Evolutionary conservation across 2,113 vertebrate genomes (phyloP), one percentile per base, ranked within the genome.

Genomic region (Tragelaphus strepsiceros): DNA sequence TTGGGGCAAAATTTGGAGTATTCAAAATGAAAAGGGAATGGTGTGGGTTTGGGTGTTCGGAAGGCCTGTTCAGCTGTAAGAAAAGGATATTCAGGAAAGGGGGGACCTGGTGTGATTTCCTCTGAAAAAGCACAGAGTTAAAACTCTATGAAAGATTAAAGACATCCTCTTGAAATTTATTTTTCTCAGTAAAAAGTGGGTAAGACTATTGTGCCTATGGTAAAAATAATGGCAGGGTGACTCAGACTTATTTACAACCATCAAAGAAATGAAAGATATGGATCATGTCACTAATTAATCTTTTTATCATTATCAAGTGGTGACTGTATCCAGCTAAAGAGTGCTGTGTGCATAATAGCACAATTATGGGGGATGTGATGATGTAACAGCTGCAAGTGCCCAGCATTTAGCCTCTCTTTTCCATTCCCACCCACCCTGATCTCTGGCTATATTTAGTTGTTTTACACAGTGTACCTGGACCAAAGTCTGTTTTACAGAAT

Each of bases 391-490:
- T 98, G 98, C 98, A 95, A 98, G 98, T 98, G 98, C 97, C 98
- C 98, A 54, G 96, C 98, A 98, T 97, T 98, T 98, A 96, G 97
- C 98, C 98, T 98, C 98, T 99, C 98, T 98, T 99, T 99, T 99
- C 98, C 98, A 98, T 98, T 98, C 98, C 99, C 98, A 98, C 98
- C 99, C 98, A 98, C 98, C 96, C 97, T 98, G 98, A 98, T 98
- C 98, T 98, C 93, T 62, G 67, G 96, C 99, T 99, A 98, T 99
- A 98, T 99, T 99, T 99, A 99, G 99, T 98, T 99, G 98, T 98
- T 99, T 99, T 99, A 98, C 97, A 98, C 96, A 95, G 90, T 96
- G 87, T 95, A 98, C 98, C 98, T 98, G 95, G 97, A 98, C 97
- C 83, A 97, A 98, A 97, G 98, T 97, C 56, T 95, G 21, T 84